A percentile compares a stretch with the other conserved stretches of the same genome.
Conservation (phyloP, 2,797 vertebrate genomes). For the Lagocephalus sceleratus region DNA sequence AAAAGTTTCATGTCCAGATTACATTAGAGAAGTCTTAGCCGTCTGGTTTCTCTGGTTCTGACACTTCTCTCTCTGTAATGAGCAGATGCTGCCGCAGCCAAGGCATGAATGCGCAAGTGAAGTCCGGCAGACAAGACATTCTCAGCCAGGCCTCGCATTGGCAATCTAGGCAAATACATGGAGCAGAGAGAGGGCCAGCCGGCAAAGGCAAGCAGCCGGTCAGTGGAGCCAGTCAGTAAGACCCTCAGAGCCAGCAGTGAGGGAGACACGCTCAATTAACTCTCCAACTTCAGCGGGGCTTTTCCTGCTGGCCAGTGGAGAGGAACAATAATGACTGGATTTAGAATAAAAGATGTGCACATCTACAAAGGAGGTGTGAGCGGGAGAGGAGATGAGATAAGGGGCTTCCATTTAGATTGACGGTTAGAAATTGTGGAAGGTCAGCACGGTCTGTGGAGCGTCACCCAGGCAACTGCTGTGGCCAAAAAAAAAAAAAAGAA, state of each 20-base stretch:
- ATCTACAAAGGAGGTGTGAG: slow-evolving; percentile 73
- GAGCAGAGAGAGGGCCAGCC: slow-evolving; percentile 65
- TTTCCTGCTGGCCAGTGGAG: slow-evolving; percentile 79
- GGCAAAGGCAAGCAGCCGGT: slow-evolving; percentile 56
- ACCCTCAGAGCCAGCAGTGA: slow-evolving; percentile 62
- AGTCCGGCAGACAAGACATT: slow-evolving; percentile 75
- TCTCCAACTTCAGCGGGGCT: slow-evolving; percentile 76
- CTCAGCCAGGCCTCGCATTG: slow-evolving; percentile 65
- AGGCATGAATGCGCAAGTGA: slow-evolving; percentile 80
- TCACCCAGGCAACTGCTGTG: slow-evolving; percentile 68
- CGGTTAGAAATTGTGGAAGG: slow-evolving; percentile 76
- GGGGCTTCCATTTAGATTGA: slow-evolving; percentile 77
- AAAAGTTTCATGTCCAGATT: slow-evolving; percentile 81
- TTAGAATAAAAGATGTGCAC: slow-evolving; percentile 82
- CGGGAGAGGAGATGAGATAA: slow-evolving; percentile 63
- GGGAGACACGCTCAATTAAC: slow-evolving; percentile 80
- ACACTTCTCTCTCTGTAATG: slow-evolving; percentile 81
- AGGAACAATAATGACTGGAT: slow-evolving; percentile 80
- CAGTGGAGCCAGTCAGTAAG: slow-evolving; percentile 52
- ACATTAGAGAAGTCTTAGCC: slow-evolving; percentile 74
- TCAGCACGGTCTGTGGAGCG: slow-evolving; percentile 71
- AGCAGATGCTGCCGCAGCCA: slow-evolving; percentile 65
- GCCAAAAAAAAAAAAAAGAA: slow-evolving; percentile 51
- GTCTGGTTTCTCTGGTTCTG: slow-evolving; percentile 70
- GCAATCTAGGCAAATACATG: slow-evolving; percentile 75